A percentile compares a stretch with the other conserved stretches of the same genome.
These are phyloP conservation scores for Apogon hyalosoma DNA, from an alignment of 2,797 vertebrate species.

Conservation along the genomic window DNA sequence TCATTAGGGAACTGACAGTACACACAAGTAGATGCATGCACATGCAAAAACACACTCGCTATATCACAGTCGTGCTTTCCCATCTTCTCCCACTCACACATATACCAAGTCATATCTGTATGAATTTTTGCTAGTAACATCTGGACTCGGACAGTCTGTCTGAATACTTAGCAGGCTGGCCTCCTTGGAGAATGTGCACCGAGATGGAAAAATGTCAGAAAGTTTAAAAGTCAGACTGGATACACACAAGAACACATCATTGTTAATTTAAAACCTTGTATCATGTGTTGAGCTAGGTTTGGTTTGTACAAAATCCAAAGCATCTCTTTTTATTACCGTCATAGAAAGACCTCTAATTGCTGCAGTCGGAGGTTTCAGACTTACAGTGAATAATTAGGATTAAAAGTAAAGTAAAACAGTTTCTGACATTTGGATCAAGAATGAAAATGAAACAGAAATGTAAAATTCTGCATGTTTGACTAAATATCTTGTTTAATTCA, in stretches of 20 bases:
- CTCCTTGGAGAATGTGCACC: constrained; percentile 13
- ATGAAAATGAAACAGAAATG: too few relatives aligned
- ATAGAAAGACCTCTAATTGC: background rate
- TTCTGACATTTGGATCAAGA: background rate
- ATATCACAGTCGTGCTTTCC: constrained; percentile 2
- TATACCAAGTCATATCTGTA: constrained; percentile 21
- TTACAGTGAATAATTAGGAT: background rate
- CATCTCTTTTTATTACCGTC: background rate
- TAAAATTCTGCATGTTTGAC: too few relatives aligned
- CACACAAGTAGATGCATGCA: background rate
- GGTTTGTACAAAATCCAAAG: background rate
- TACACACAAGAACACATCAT: background rate
- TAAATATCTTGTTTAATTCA: too few relatives aligned
- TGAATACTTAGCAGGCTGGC: constrained; percentile 6
- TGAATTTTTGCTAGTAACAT: constrained; percentile 38
- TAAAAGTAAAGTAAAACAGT: background rate
- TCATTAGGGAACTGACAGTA: constrained; percentile 30
- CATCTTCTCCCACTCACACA: constrained; percentile 12
- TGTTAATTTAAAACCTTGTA: constrained; percentile 21
- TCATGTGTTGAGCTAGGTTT: constrained; percentile 1
- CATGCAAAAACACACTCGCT: background rate
- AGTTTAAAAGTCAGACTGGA: constrained; percentile 29
- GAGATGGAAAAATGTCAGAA: constrained; percentile 39
- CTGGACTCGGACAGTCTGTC: constrained; percentile 23
- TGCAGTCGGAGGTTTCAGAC: background rate